Percentiles rank a stretch among this genome's conserved stretches.
phyloP scores from a whole-genome alignment of 1,140 invertebrate genomes.

The Cyclargus thomasi region DNA sequence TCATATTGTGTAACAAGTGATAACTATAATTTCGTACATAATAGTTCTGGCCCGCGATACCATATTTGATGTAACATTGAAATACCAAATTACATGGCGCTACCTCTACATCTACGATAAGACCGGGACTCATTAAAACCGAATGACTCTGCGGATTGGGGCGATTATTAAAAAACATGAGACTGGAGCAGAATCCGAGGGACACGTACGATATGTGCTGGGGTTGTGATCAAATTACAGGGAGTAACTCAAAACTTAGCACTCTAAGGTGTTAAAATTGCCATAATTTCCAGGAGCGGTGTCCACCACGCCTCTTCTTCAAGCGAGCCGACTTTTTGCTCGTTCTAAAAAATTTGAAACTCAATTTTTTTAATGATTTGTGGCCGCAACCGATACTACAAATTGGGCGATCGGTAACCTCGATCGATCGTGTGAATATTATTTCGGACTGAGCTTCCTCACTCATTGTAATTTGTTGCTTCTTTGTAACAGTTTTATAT shows the following conservation, averaged over 20 bases:
- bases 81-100: slow-evolving; percentile 45
- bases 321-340: slow-evolving; percentile 67
- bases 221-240: slow-evolving; percentile 56
- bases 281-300: slow-evolving; percentile 63
- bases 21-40: no score
- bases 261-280: slow-evolving; percentile 73
- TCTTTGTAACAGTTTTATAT: slow-evolving; percentile 21
- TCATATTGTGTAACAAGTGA: no score
- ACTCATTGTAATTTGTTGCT: slow-evolving; percentile 10
- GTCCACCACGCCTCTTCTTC: slow-evolving; percentile 56
- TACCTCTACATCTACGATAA: slow-evolving; percentile 39
- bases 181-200: slow-evolving; percentile 39
- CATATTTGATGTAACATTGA: not conserved
- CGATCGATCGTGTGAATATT: slow-evolving; percentile 65
- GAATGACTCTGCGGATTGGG: slow-evolving; percentile 55
- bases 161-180: slow-evolving; percentile 65
- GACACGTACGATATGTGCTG: slow-evolving; percentile 38
- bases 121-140: slow-evolving; percentile 56
- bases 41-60: not conserved
- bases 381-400: slow-evolving; percentile 64
- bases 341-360: slow-evolving; percentile 51
- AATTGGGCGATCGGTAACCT: slow-evolving; percentile 65
- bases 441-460: slow-evolving; percentile 31
- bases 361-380: slow-evolving; percentile 71
- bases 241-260: slow-evolving; percentile 58